These are phyloP conservation scores for Erythrocebus patas DNA, from an alignment of 2,113 vertebrate genomes.

Conservation along the genomic window DNA sequence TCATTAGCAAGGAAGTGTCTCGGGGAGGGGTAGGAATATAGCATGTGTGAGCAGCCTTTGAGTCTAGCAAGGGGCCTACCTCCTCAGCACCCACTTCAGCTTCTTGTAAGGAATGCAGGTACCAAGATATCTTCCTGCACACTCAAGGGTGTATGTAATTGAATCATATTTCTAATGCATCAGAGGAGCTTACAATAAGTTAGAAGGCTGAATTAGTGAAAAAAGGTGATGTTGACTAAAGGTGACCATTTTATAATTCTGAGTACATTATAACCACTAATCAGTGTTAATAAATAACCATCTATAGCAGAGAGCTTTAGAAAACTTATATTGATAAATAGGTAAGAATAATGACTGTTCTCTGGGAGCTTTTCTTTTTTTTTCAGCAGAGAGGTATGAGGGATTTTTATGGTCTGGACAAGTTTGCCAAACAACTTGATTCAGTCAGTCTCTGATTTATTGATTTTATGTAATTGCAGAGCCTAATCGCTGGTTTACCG, in stretches of 20 bases:
- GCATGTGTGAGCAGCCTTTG: background rate
- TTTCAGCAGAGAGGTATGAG: background rate
- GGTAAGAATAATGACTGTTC: background rate
- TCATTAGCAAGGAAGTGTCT: background rate
- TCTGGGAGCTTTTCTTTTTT: background rate
- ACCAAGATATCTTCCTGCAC: background rate
- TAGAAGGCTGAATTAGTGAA: background rate
- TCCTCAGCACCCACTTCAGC: background rate
- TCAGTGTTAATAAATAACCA: background rate
- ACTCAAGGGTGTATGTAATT: background rate
- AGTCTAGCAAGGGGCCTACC: background rate
- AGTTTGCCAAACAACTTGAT: background rate
- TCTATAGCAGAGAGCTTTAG: background rate
- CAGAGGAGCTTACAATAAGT: background rate
- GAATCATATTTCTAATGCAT: background rate
- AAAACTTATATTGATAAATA: background rate
- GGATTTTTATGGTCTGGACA: background rate
- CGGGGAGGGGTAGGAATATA: background rate
- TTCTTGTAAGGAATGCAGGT: background rate
- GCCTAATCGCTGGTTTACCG: background rate
- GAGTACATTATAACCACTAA: background rate
- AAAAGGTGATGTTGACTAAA: constrained; percentile 22
- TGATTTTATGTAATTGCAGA: constrained; percentile 33
- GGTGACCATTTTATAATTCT: constrained; percentile 20
- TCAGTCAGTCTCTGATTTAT: constrained; percentile 18